Evolutionary conservation across 2,888 invertebrate species (phyloP).

Genomic region (Andrena praecox): DNA sequence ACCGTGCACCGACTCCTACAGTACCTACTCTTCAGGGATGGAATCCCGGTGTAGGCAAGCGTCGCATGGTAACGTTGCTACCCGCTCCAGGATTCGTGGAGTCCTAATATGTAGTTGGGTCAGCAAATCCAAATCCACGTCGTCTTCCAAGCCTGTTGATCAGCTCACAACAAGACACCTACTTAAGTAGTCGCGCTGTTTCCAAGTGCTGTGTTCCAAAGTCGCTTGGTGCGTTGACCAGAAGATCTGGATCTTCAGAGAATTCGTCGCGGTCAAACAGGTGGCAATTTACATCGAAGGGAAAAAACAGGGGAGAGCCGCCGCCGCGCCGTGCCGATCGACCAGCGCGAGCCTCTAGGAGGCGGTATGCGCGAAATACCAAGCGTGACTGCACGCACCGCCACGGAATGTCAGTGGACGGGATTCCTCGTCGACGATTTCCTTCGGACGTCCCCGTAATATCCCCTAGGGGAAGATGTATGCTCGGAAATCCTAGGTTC

Average conservation of each 20-base stretch:
- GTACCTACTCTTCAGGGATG: not conserved
- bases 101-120: no score
- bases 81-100: no score
- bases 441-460: constrained; percentile 46
- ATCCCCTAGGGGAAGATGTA: constrained; percentile 36
- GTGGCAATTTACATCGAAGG: constrained; percentile 54
- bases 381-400: constrained; percentile 73
- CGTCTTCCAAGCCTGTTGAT: no score
- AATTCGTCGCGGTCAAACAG: constrained; percentile 31
- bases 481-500: constrained; percentile 5
- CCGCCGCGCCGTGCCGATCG: constrained; percentile 13
- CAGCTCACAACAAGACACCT: no score
- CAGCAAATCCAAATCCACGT: no score
- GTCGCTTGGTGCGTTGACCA: no score
- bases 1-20: constrained; percentile 10
- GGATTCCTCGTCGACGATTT: constrained; percentile 70
- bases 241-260: no score
- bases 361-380: constrained; percentile 71
- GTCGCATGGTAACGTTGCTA: no score
- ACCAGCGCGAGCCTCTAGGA: constrained; percentile 32
- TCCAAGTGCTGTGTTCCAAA: no score
- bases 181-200: no score
- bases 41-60: not conserved
- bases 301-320: constrained; percentile 43
- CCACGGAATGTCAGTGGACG: constrained; percentile 72